Evolutionary conservation across 2,113 vertebrate genomes (phyloP).

Genomic region (Cottus gobio): DNA sequence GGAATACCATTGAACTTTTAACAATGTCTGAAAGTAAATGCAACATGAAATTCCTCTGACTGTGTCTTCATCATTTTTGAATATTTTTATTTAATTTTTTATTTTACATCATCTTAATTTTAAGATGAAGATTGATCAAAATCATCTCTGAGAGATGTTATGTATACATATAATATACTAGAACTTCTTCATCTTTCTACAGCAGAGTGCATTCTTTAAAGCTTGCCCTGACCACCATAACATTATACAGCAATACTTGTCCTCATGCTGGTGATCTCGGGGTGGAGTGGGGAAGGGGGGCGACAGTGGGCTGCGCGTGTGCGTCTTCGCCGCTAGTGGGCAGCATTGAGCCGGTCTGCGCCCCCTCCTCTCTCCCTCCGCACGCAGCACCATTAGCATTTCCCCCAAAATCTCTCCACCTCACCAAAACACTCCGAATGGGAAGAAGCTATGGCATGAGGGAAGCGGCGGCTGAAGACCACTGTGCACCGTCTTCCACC

Average conservation of each 20-base stretch:
- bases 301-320: conserved; percentile 24
- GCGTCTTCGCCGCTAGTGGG: conserved; percentile 61
- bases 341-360: conserved; percentile 72
- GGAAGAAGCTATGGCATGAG: conserved; percentile 84
- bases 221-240: background rate
- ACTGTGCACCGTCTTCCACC: conserved; percentile 63
- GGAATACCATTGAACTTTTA: conserved; percentile 45
- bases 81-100: too few species aligned
- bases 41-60: conserved; percentile 50
- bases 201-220: background rate
- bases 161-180: background rate
- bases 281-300: conserved; percentile 8
- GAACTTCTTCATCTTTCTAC: background rate
- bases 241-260: background rate
- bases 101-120: background rate
- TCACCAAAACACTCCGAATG: conserved; percentile 73
- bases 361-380: background rate
- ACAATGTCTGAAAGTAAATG: conserved; percentile 67
- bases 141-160: background rate
- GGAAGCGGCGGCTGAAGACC: conserved; percentile 80
- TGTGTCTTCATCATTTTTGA: conserved; percentile 10
- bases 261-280: background rate
- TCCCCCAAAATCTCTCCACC: conserved; percentile 62
- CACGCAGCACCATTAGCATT: conserved; percentile 59
- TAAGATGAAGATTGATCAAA: background rate